Percentiles rank a stretch among this genome's conserved stretches.
Evolutionary conservation across 2,113 vertebrate species (phyloP).

Genomic region (Calyptommatus sinebrachiatus): DNA sequence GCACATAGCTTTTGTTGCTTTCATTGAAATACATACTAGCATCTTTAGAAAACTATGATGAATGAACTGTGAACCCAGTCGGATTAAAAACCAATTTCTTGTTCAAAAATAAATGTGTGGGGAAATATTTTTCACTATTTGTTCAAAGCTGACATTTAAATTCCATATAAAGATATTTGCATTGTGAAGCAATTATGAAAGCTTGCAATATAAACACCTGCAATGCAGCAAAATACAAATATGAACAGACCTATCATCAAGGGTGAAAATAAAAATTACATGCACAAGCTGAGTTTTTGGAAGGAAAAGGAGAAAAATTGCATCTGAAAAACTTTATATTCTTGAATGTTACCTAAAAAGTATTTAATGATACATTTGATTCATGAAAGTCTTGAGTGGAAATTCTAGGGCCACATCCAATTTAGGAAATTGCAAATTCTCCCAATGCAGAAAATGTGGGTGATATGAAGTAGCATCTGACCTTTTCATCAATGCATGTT

Average conservation of each 20-base stretch:
- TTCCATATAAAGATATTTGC: slow-evolving; percentile 25
- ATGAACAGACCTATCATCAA: background rate
- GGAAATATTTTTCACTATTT: slow-evolving; percentile 24
- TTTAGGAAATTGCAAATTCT: background rate
- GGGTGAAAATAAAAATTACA: slow-evolving; percentile 19
- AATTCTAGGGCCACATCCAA: background rate
- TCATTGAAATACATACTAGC: background rate
- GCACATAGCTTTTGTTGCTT: too few relatives aligned
- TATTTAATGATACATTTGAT: background rate
- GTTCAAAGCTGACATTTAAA: slow-evolving; percentile 20
- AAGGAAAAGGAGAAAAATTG: background rate
- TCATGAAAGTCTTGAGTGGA: background rate
- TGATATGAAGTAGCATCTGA: background rate
- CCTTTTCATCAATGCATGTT: background rate
- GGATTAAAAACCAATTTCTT: slow-evolving; percentile 13
- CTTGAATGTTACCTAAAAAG: background rate
- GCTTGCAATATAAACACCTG: background rate
- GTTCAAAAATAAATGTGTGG: slow-evolving; percentile 13
- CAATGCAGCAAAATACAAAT: slow-evolving; percentile 22
- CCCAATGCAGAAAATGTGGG: background rate
- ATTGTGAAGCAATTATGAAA: slow-evolving; percentile 11
- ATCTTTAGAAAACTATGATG: background rate
- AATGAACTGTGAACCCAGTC: background rate
- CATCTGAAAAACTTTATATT: background rate
- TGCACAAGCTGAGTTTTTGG: background rate